Evolutionary conservation across 2,113 vertebrate genomes (phyloP).

Genomic region (Castor canadensis): DNA sequence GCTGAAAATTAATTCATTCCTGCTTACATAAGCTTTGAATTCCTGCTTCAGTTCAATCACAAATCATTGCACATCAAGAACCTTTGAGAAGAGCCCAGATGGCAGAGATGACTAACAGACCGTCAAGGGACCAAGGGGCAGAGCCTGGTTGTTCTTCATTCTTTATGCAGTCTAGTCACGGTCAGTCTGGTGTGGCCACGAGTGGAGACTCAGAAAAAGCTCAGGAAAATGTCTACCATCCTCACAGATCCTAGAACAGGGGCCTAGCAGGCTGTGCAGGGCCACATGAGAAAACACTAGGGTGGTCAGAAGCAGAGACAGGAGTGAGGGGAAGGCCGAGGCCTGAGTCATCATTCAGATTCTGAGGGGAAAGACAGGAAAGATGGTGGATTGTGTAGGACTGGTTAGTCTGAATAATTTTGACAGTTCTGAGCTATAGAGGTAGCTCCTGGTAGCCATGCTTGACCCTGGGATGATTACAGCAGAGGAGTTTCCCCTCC

Average conservation of each 20-base stretch:
- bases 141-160: background rate
- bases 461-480: background rate
- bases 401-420: background rate
- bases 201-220: background rate
- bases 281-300: background rate
- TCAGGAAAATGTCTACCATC: background rate
- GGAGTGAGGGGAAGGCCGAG: background rate
- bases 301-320: background rate
- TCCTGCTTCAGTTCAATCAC: background rate
- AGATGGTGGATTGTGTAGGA: background rate
- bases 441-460: background rate
- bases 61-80: background rate
- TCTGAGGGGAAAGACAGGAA: background rate
- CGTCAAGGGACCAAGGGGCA: background rate
- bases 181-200: too few relatives aligned
- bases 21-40: background rate
- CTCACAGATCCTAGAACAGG: background rate
- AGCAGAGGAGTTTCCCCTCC: background rate
- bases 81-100: background rate
- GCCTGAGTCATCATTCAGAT: background rate
- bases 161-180: too few relatives aligned
- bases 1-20: background rate
- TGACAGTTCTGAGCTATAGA: background rate
- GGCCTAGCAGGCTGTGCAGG: background rate
- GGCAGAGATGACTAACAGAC: background rate